A percentile compares a stretch with the other conserved stretches of the same genome.
These are phyloP conservation scores for Hirtodrosophila confusa DNA, from an alignment of 2,888 invertebrate genomes.

Conservation along the genomic window DNA sequence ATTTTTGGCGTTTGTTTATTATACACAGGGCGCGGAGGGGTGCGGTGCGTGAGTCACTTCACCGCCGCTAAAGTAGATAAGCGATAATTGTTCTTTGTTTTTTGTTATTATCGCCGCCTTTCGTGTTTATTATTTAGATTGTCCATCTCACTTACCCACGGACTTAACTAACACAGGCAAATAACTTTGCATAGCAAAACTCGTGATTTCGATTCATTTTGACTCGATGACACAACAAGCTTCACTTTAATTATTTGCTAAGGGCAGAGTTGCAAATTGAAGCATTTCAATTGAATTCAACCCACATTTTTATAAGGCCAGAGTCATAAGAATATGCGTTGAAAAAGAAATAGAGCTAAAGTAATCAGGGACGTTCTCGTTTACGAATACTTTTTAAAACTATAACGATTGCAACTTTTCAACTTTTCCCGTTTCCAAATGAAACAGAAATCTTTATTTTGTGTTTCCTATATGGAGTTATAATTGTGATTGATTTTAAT, in stretches of 20 bases:
- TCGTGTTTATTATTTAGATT: slow-evolving; percentile 57
- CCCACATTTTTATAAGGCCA: not conserved
- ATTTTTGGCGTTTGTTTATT: slow-evolving; percentile 13
- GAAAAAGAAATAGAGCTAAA: slow-evolving; percentile 31
- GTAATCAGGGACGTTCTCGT: slow-evolving; percentile 16
- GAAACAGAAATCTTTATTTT: too few relatives aligned
- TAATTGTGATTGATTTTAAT: too few relatives aligned
- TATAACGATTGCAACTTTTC: too few relatives aligned
- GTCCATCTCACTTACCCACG: slow-evolving; percentile 19
- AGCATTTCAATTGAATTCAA: not conserved
- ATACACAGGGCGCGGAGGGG: not conserved
- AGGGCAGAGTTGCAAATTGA: not conserved
- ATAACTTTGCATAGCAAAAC: slow-evolving; percentile 13
- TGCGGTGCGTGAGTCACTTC: slow-evolving; percentile 26
- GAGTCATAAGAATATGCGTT: not conserved
- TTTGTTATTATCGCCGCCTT: slow-evolving; percentile 52
- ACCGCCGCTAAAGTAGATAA: slow-evolving; percentile 37
- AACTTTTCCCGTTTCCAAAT: too few relatives aligned
- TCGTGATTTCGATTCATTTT: slow-evolving; percentile 44
- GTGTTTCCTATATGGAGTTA: too few relatives aligned
- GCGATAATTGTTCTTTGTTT: slow-evolving; percentile 49
- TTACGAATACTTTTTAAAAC: too few relatives aligned
- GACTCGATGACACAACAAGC: slow-evolving; percentile 4
- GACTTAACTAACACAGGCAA: slow-evolving; percentile 6
- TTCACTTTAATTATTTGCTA: slow-evolving; percentile 1